Evolutionary conservation across 2,888 invertebrate species (phyloP).

Genomic region (Oeneis ivallda): DNA sequence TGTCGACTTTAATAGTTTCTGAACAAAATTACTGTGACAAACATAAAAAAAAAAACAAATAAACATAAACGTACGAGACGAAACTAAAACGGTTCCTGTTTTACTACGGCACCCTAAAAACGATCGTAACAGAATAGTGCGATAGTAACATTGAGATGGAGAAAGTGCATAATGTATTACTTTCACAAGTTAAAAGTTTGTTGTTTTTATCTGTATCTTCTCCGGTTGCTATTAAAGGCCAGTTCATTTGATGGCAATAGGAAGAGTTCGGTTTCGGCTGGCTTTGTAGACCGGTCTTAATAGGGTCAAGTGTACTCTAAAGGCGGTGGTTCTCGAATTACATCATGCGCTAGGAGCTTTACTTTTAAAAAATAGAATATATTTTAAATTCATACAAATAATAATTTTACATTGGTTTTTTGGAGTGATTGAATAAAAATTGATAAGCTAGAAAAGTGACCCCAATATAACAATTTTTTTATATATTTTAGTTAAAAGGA

Average conservation of each 20-base stretch:
- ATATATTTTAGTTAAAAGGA: no score
- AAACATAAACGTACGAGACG: no score
- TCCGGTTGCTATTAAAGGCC: slow-evolving; percentile 33
- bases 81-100: no score
- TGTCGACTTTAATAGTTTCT: no score
- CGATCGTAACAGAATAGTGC: slow-evolving; percentile 32
- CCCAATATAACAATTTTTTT: no score
- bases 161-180: slow-evolving; percentile 61
- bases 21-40: no score
- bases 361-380: slow-evolving; percentile 53
- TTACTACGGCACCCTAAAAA: slow-evolving; percentile 1
- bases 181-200: slow-evolving; percentile 52
- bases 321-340: slow-evolving; percentile 46
- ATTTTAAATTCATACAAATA: neutral
- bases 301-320: slow-evolving; percentile 68
- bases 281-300: slow-evolving; percentile 52
- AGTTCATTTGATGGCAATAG: slow-evolving; percentile 42
- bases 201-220: slow-evolving; percentile 26
- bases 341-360: slow-evolving; percentile 58
- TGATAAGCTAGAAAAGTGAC: no score
- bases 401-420: no score
- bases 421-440: no score
- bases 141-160: slow-evolving; percentile 36
- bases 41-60: no score
- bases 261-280: slow-evolving; percentile 57